These are phyloP conservation scores for Dichetophora obliterata DNA, from an alignment of 2,888 invertebrate genomes.

Conservation along the genomic window DNA sequence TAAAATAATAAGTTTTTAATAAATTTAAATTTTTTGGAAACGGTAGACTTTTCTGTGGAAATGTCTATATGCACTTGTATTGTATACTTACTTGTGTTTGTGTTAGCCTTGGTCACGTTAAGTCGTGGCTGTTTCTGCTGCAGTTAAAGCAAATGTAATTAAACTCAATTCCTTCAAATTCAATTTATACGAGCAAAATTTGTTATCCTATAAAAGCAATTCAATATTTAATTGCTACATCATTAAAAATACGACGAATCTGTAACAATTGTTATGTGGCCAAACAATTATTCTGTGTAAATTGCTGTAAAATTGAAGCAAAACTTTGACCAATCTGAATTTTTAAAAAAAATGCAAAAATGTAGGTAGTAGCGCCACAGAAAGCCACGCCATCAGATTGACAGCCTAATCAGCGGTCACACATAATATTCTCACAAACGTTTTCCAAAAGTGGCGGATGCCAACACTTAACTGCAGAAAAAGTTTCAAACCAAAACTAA, in stretches of 20 bases:
- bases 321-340: neutral
- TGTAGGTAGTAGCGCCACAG: neutral
- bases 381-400: neutral
- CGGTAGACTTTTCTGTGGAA: no score
- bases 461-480: neutral
- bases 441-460: neutral
- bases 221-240: no score
- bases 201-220: no score
- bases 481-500: neutral
- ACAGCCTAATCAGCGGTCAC: neutral
- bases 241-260: neutral
- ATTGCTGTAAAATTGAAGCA: conserved; percentile 16
- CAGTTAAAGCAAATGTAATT: no score
- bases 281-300: conserved; percentile 5
- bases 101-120: no score
- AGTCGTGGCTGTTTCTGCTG: no score
- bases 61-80: no score
- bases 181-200: no score
- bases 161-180: no score
- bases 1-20: no score
- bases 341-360: neutral
- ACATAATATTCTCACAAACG: neutral
- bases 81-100: no score
- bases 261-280: conserved; percentile 7
- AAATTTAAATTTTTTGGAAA: no score